Percentiles rank a stretch among this genome's conserved stretches.
phyloP scores from a whole-genome alignment of 2,888 invertebrate species.

The Orchesella flavescens region DNA sequence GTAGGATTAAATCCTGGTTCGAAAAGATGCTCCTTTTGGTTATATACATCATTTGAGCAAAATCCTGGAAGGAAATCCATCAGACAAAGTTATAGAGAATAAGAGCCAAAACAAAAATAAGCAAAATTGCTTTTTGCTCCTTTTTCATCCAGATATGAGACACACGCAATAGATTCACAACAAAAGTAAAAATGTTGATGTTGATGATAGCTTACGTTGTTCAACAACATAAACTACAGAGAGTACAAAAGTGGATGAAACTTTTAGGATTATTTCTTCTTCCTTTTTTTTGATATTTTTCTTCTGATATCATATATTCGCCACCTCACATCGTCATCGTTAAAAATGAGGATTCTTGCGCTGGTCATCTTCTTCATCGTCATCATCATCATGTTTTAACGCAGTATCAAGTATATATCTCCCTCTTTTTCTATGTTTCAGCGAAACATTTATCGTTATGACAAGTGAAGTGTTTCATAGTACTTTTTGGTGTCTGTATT shows the following conservation, averaged over 20 bases:
- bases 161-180: too few relatives aligned
- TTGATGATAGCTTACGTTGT: too few relatives aligned
- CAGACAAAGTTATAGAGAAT: constrained; percentile 17
- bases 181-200: too few relatives aligned
- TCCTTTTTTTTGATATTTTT: constrained; percentile 12
- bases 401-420: not conserved
- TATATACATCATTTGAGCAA: too few relatives aligned
- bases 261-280: not conserved
- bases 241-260: too few relatives aligned
- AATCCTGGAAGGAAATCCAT: constrained; percentile 47
- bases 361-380: too few relatives aligned
- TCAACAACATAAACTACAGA: too few relatives aligned
- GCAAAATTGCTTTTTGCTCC: not conserved
- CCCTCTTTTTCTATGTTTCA: constrained; percentile 27
- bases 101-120: constrained; percentile 5
- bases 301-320: constrained; percentile 1
- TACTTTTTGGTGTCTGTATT: constrained; percentile 17
- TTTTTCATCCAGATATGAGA: not conserved
- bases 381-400: not conserved
- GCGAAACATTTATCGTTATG: constrained; percentile 49
- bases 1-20: not conserved
- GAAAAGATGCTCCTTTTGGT: too few relatives aligned
- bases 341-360: constrained; percentile 2
- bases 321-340: not conserved
- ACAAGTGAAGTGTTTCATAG: constrained; percentile 33